A percentile compares a stretch with the other conserved stretches of the same genome.
Evolutionary conservation across 2,797 vertebrate species (phyloP).

Genomic region (Microcaecilia unicolor): DNA sequence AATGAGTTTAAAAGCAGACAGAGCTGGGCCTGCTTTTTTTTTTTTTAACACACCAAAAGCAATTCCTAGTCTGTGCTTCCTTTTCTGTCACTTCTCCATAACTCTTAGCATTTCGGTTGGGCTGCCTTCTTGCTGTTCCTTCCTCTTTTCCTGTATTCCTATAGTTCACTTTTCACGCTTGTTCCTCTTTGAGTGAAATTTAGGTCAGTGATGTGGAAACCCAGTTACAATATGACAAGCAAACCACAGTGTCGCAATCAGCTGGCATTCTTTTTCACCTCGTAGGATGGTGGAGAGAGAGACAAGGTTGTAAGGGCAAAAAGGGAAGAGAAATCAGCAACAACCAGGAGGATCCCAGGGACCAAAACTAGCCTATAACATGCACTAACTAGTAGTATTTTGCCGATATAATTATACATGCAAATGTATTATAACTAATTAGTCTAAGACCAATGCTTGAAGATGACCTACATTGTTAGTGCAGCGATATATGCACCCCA

Average conservation of each 20-base stretch:
- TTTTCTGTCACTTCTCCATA: constrained; percentile 98
- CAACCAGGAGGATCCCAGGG: too few species aligned
- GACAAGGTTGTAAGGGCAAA: background rate
- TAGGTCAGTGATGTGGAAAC: constrained; percentile 72
- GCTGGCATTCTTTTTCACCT: constrained; percentile 4
- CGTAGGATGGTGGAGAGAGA: background rate
- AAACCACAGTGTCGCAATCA: constrained; percentile 54
- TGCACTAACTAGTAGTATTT: too few species aligned
- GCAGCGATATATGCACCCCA: too few species aligned
- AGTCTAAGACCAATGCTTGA: too few species aligned
- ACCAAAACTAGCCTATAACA: too few species aligned
- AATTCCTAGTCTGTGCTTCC: constrained; percentile 87
- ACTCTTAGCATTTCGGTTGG: constrained; percentile 85
- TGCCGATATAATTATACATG: too few species aligned
- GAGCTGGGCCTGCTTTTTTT: background rate
- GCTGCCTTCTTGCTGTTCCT: constrained; percentile 64
- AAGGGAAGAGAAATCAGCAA: background rate
- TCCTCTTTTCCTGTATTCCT: constrained; percentile 95
- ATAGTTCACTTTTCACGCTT: constrained; percentile 87
- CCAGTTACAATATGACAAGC: constrained; percentile 63
- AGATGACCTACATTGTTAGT: too few species aligned
- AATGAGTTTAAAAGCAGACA: background rate
- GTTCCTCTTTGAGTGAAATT: constrained; percentile 80
- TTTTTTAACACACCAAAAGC: constrained; percentile 28
- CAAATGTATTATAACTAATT: too few species aligned